Percentiles rank a stretch among this genome's conserved stretches.
phyloP scores from a whole-genome alignment of 2,113 vertebrate genomes.

The Plestiodon gilberti region DNA sequence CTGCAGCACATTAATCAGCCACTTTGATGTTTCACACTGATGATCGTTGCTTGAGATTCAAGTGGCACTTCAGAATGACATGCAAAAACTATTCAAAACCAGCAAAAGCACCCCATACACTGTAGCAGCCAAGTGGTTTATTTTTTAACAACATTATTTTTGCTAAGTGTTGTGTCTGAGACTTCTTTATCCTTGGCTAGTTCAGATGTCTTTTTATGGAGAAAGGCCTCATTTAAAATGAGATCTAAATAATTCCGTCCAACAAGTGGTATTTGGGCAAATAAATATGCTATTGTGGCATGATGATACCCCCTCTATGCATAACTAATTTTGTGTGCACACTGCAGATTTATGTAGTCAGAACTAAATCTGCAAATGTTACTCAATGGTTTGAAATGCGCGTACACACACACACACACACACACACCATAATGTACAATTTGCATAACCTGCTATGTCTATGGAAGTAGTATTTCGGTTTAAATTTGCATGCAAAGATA shows the following conservation, averaged over 20 bases:
- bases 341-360: neutral
- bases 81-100: neutral
- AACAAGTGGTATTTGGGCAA: neutral
- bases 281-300: neutral
- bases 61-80: neutral
- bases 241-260: constrained; percentile 23
- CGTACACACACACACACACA: no score
- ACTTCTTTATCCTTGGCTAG: constrained; percentile 9
- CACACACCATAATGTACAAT: neutral
- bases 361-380: neutral
- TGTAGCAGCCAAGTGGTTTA: neutral
- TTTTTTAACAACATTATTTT: neutral
- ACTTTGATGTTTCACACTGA: neutral
- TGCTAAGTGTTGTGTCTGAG: neutral
- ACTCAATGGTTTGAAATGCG: neutral
- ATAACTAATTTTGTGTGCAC: fast-evolving
- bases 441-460: neutral
- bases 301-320: fast-evolving
- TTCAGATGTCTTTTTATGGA: constrained; percentile 13
- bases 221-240: neutral
- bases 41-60: neutral
- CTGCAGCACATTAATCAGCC: constrained; percentile 22
- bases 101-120: neutral
- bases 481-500: neutral
- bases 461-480: neutral